Percentiles rank a stretch among this genome's conserved stretches.
Evolutionary conservation across 1,140 invertebrate genomes (phyloP).

Genomic region (Drosophila kanapiae): DNA sequence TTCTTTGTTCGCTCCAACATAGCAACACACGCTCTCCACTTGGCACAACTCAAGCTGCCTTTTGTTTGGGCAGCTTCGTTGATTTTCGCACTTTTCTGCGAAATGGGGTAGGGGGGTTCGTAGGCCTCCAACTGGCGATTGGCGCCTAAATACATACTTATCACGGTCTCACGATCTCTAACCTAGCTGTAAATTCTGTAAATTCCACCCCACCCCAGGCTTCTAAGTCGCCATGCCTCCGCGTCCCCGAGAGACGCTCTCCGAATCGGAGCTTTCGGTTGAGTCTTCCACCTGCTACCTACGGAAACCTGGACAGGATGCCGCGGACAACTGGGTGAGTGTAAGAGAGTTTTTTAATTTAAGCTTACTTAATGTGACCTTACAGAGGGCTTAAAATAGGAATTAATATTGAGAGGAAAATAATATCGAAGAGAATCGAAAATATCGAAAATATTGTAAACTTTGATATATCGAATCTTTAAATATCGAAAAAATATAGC

Average conservation of each 20-base stretch:
- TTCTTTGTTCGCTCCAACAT: conserved; percentile 44
- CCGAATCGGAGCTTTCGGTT: conserved; percentile 22
- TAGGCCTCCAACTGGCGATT: conserved; percentile 4
- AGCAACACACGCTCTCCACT: conserved; percentile 42
- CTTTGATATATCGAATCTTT: too few relatives aligned
- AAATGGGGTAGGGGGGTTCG: conserved; percentile 15
- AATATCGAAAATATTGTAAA: too few relatives aligned
- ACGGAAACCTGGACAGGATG: conserved; percentile 41
- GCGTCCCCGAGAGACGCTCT: conserved; percentile 54
- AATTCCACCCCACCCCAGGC: conserved; percentile 27
- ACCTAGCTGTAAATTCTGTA: conserved; percentile 19
- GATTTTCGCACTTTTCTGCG: conserved; percentile 56
- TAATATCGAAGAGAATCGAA: too few relatives aligned
- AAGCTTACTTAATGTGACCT: too few relatives aligned
- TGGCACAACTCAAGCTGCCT: conserved; percentile 31
- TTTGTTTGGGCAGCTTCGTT: conserved; percentile 38
- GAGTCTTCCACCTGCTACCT: conserved; percentile 46
- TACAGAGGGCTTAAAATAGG: too few relatives aligned
- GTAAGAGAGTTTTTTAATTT: background rate
- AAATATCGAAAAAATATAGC: too few relatives aligned
- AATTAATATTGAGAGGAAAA: too few relatives aligned
- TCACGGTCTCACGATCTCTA: conserved; percentile 21
- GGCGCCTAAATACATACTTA: conserved; percentile 9
- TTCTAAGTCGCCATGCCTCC: conserved; percentile 46
- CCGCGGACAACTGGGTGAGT: conserved; percentile 51